Evolutionary conservation across 2,797 vertebrate species (phyloP).

Genomic region (Amazona finschi): DNA sequence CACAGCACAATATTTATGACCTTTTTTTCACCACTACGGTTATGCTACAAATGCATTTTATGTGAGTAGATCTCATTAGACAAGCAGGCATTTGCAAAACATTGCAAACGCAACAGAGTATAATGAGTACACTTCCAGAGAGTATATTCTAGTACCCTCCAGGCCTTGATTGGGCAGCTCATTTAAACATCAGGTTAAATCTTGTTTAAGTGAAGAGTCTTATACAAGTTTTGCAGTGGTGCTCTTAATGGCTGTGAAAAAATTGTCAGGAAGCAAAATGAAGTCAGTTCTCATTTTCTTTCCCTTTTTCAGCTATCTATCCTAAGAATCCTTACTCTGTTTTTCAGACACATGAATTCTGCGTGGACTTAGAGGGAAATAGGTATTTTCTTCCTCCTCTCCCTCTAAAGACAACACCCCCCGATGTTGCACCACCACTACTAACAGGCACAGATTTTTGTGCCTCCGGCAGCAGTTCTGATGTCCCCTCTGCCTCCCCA

Average conservation of each 20-base stretch:
- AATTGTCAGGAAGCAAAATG: not conserved
- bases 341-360: not conserved
- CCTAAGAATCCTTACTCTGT: not conserved
- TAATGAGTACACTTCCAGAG: constrained; percentile 23
- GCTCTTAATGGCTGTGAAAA: not conserved
- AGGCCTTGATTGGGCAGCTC: constrained; percentile 22
- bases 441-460: no score
- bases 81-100: not conserved
- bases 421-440: fast-evolving
- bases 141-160: not conserved
- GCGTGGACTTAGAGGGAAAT: fast-evolving
- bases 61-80: not conserved
- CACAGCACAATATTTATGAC: not conserved
- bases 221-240: not conserved
- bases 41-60: not conserved
- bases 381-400: fast-evolving
- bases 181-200: constrained; percentile 51
- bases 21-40: not conserved
- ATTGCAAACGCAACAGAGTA: not conserved
- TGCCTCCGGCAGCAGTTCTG: not conserved
- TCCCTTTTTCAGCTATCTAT: not conserved
- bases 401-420: no score
- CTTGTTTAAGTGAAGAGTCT: not conserved
- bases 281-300: not conserved
- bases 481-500: fast-evolving